A percentile compares a stretch with the other conserved stretches of the same genome.
Evolutionary conservation across 2,888 invertebrate genomes (phyloP).

Genomic region (Chrysina gloriosa): DNA sequence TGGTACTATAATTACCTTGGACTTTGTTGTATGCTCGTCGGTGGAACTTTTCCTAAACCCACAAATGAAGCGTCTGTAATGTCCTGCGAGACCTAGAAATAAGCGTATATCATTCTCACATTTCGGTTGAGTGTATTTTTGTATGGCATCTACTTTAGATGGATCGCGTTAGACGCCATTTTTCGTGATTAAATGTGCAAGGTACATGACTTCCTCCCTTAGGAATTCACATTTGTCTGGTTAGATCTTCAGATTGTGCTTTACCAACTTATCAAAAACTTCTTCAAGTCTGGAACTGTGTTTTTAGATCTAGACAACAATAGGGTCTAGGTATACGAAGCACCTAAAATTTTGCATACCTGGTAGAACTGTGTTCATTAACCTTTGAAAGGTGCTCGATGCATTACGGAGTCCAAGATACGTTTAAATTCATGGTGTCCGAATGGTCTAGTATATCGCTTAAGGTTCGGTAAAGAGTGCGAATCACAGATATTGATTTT

Average conservation of each 20-base stretch:
- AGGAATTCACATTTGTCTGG: slow-evolving; percentile 55
- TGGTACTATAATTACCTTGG: too few relatives aligned
- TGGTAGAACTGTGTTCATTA: slow-evolving; percentile 54
- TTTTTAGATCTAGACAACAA: slow-evolving; percentile 50
- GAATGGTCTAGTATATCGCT: slow-evolving; percentile 38
- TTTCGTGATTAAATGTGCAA: slow-evolving; percentile 51
- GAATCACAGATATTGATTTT: slow-evolving; percentile 50
- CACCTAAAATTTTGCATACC: slow-evolving; percentile 52
- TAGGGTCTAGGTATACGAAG: slow-evolving; percentile 60
- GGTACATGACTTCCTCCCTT: slow-evolving; percentile 49
- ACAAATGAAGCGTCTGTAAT: too few relatives aligned
- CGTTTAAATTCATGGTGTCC: slow-evolving; percentile 48
- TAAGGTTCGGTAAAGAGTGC: slow-evolving; percentile 50
- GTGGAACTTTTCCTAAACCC: too few relatives aligned
- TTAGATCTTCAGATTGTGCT: slow-evolving; percentile 52
- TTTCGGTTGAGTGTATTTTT: background rate
- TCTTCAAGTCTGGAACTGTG: slow-evolving; percentile 47
- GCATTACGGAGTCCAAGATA: slow-evolving; percentile 44
- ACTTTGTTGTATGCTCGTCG: too few relatives aligned
- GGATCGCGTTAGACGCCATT: slow-evolving; percentile 48
- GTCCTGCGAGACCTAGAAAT: too few relatives aligned
- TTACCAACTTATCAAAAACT: slow-evolving; percentile 49
- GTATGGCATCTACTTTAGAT: slow-evolving; percentile 23
- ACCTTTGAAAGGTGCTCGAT: slow-evolving; percentile 52
- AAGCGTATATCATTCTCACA: too few relatives aligned